These are phyloP conservation scores for Lysandra coridon DNA, from an alignment of 2,888 invertebrate genomes.

Conservation along the genomic window DNA sequence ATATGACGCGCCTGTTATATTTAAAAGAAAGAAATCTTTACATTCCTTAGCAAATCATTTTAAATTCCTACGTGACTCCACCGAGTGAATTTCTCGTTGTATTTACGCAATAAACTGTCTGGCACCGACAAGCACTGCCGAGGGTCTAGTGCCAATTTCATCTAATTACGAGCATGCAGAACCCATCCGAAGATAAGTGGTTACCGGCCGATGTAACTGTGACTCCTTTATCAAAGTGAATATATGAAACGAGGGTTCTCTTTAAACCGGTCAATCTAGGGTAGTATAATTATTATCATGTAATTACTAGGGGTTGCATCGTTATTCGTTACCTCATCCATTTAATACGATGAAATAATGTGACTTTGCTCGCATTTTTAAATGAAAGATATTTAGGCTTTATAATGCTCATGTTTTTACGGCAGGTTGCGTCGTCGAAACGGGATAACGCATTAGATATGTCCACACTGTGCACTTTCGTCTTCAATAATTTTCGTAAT, in stretches of 20 bases:
- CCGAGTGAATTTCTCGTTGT: constrained; percentile 28
- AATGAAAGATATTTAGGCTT: neutral
- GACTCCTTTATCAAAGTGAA: neutral
- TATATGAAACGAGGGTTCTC: neutral
- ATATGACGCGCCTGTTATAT: too few species aligned
- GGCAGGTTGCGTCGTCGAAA: neutral
- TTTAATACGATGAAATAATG: neutral
- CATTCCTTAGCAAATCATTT: neutral
- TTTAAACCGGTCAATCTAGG: neutral
- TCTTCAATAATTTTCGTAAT: too few species aligned
- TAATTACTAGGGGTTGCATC: neutral
- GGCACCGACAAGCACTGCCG: constrained; percentile 58
- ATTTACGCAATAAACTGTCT: constrained; percentile 39
- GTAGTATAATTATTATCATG: constrained; percentile 9
- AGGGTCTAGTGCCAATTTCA: constrained; percentile 53
- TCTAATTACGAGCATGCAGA: constrained; percentile 52
- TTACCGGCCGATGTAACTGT: neutral
- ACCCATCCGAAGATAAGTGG: constrained; percentile 39
- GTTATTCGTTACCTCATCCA: neutral
- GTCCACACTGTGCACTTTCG: too few species aligned
- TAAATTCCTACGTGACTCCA: neutral
- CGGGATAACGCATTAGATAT: neutral
- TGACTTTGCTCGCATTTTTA: neutral
- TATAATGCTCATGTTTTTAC: neutral
- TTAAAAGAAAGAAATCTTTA: neutral